Percentiles rank a stretch among this genome's conserved stretches.
Evolutionary conservation across 2,797 vertebrate genomes (phyloP).

Genomic region (Microcaecilia unicolor): DNA sequence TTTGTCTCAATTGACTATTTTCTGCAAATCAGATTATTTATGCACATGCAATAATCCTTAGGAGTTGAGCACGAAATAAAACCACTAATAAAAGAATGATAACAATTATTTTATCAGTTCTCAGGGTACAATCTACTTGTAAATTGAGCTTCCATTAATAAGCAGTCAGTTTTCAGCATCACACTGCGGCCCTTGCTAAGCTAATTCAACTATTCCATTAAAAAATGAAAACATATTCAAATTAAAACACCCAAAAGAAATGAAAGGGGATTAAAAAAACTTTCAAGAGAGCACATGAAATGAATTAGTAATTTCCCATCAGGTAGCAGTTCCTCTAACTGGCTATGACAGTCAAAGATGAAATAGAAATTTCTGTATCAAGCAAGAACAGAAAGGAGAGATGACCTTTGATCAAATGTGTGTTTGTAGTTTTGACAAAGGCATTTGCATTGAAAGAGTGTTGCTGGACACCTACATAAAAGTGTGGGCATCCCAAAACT

Average conservation of each 20-base stretch:
- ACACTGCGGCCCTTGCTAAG: conserved; percentile 29
- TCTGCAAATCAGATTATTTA: conserved; percentile 10
- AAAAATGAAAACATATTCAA: conserved; percentile 50
- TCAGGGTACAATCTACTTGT: conserved; percentile 25
- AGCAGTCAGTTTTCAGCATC: conserved; percentile 36
- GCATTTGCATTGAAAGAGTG: conserved; percentile 80
- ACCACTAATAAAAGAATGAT: conserved; percentile 12
- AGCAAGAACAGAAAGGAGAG: conserved; percentile 76
- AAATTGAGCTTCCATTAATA: conserved; percentile 45
- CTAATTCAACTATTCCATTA: conserved; percentile 50
- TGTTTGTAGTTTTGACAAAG: conserved; percentile 81
- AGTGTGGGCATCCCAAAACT: conserved; percentile 60
- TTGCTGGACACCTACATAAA: conserved; percentile 46
- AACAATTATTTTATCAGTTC: conserved; percentile 26
- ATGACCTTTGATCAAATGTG: conserved; percentile 87
- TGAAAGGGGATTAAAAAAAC: conserved; percentile 14
- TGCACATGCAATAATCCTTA: not conserved
- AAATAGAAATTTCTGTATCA: conserved; percentile 87
- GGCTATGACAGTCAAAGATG: conserved; percentile 71
- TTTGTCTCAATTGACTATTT: conserved; percentile 1
- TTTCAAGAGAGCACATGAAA: conserved; percentile 24
- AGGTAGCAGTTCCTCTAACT: conserved; percentile 51
- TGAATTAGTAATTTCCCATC: conserved; percentile 42
- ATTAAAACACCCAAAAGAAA: conserved; percentile 48
- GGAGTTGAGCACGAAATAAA: conserved; percentile 27